Percentiles rank a stretch among this genome's conserved stretches.
Conservation (phyloP, 2,888 invertebrate species). For the Chrysotoxum bicinctum region DNA sequence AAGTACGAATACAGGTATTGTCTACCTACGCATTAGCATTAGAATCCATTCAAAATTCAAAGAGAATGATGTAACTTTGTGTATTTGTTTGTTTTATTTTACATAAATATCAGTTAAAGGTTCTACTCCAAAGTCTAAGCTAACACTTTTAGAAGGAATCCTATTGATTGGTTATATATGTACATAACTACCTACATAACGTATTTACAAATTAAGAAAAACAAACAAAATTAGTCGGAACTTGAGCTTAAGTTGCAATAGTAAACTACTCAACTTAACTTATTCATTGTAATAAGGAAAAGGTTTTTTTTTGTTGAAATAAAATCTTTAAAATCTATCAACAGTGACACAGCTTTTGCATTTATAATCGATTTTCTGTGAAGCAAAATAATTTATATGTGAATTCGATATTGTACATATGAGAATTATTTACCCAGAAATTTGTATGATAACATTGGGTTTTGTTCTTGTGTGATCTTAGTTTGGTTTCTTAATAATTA, state of each 20-base stretch:
- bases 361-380: neutral
- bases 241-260: neutral
- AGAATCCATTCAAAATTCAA: conserved; percentile 5
- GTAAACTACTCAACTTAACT: neutral
- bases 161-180: neutral
- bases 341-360: neutral
- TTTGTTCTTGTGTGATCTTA: neutral
- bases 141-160: conserved; percentile 4
- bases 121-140: neutral
- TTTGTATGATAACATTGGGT: neutral
- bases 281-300: neutral
- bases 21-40: conserved; percentile 30
- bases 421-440: neutral
- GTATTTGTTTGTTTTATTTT: conserved; percentile 46
- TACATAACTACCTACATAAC: neutral
- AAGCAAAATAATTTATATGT: neutral
- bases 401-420: neutral
- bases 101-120: conserved; percentile 14
- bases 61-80: conserved; percentile 57
- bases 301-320: neutral
- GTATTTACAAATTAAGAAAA: neutral
- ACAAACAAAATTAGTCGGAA: conserved; percentile 12
- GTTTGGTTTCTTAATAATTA: neutral
- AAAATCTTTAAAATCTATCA: neutral
- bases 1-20: conserved; percentile 35